These are phyloP conservation scores for Trematocara macrostoma DNA, from an alignment of 2,113 vertebrate genomes.

Conservation along the genomic window DNA sequence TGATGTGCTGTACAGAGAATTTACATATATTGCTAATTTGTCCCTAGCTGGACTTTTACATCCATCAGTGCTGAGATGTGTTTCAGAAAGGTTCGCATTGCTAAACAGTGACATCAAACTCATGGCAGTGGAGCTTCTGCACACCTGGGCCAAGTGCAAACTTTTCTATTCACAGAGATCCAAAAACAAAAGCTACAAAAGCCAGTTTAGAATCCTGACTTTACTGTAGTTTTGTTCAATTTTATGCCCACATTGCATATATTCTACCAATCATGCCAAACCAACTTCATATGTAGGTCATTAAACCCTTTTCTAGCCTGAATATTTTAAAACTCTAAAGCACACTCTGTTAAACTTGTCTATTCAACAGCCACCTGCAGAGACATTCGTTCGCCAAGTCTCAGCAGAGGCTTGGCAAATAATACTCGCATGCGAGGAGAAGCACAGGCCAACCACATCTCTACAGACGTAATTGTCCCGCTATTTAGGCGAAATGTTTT, in stretches of 20 bases:
- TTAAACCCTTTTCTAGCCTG: not conserved
- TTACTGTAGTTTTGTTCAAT: not conserved
- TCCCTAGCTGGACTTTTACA: not conserved
- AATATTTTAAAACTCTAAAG: not conserved
- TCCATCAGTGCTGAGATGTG: not conserved
- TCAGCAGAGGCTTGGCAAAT: not conserved
- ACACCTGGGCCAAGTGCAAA: not conserved
- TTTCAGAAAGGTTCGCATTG: not conserved
- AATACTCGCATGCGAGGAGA: not conserved
- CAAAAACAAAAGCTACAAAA: not conserved
- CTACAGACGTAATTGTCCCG: not conserved
- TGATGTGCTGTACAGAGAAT: not conserved
- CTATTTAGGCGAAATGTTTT: not conserved
- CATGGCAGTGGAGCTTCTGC: not conserved
- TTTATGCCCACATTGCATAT: not conserved
- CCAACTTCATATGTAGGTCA: not conserved
- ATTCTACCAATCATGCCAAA: not conserved
- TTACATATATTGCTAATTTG: not conserved
- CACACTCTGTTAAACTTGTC: not conserved
- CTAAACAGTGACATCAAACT: not conserved
- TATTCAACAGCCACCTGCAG: constrained; percentile 1
- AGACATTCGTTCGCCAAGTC: not conserved
- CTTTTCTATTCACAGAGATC: not conserved
- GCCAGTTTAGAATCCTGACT: not conserved
- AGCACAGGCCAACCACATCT: not conserved